Conservation (phyloP, 37 sponge, comb jelly and placozoan genomes). For the Trichoplax adhaerens region DNA sequence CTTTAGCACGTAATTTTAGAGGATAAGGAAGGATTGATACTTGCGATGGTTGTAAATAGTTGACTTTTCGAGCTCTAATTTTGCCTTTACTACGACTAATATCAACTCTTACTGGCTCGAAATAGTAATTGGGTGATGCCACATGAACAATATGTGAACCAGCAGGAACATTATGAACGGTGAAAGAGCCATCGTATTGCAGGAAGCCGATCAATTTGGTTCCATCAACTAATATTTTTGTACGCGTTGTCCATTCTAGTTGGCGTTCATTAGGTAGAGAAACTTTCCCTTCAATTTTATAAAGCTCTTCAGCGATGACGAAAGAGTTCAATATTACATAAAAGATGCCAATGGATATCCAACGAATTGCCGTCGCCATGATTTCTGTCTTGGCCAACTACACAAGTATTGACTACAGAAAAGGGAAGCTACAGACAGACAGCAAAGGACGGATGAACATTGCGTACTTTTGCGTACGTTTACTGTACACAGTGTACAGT, state of each 20-base stretch:
- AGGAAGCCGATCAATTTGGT: slow-evolving; percentile 49
- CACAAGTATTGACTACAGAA: too few species aligned
- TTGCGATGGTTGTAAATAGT: slow-evolving; percentile 37
- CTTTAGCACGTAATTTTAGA: slow-evolving; percentile 34
- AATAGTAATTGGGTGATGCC: slow-evolving; percentile 50
- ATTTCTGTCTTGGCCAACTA: too few species aligned
- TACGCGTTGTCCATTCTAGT: slow-evolving; percentile 17
- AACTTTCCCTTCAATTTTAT: slow-evolving; percentile 17
- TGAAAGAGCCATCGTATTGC: slow-evolving; percentile 49
- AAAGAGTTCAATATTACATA: not conserved
- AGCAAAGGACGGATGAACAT: too few species aligned
- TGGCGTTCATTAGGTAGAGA: slow-evolving; percentile 1
- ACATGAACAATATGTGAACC: slow-evolving; percentile 86
- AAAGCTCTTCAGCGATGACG: not conserved
- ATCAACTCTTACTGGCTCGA: slow-evolving; percentile 71
- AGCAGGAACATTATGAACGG: slow-evolving; percentile 46
- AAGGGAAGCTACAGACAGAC: too few species aligned
- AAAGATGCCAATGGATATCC: too few species aligned
- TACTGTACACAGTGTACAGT: too few species aligned
- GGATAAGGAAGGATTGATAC: slow-evolving; percentile 62
- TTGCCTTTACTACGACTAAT: slow-evolving; percentile 69
- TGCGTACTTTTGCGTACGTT: too few species aligned
- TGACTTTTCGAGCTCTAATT: slow-evolving; percentile 62
- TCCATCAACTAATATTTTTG: slow-evolving; percentile 42
- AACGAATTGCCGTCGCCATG: too few species aligned